phyloP scores from a whole-genome alignment of 2,797 vertebrate species.

The Coregonus suidteri region DNA sequence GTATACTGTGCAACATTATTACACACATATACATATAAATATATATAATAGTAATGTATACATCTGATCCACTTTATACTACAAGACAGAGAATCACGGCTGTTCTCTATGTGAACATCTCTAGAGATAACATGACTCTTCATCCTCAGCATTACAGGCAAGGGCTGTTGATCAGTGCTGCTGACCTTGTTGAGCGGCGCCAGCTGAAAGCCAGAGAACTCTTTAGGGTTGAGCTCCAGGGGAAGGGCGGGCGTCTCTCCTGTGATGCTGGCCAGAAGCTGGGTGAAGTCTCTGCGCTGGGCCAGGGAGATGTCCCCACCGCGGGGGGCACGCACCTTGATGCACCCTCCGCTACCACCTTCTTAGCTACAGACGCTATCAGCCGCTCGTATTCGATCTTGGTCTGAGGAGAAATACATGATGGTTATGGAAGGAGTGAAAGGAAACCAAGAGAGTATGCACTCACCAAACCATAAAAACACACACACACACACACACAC shows the following conservation, averaged over 20 bases:
- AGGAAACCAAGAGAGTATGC: no score
- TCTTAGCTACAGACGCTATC: conserved; percentile 90
- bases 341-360: conserved; percentile 81
- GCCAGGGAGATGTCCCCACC: conserved; percentile 83
- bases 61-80: no score
- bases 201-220: conserved; percentile 94
- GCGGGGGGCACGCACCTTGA: conserved; percentile 89
- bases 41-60: no score
- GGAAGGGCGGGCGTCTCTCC: conserved; percentile 81
- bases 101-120: no score
- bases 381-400: conserved; percentile 95
- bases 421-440: neutral
- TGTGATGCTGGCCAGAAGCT: conserved; percentile 88
- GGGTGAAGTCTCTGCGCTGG: conserved; percentile 88
- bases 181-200: conserved; percentile 89
- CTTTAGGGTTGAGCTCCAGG: conserved; percentile 90
- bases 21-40: no score
- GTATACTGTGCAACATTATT: no score
- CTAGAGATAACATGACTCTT: no score
- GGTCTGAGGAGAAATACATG: conserved; percentile 73
- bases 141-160: neutral
- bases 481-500: no score
- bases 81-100: no score
- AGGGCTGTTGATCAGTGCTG: neutral
- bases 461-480: no score